Evolutionary conservation across 1,140 invertebrate species (phyloP).

Genomic region (Drosophila repleta): DNA sequence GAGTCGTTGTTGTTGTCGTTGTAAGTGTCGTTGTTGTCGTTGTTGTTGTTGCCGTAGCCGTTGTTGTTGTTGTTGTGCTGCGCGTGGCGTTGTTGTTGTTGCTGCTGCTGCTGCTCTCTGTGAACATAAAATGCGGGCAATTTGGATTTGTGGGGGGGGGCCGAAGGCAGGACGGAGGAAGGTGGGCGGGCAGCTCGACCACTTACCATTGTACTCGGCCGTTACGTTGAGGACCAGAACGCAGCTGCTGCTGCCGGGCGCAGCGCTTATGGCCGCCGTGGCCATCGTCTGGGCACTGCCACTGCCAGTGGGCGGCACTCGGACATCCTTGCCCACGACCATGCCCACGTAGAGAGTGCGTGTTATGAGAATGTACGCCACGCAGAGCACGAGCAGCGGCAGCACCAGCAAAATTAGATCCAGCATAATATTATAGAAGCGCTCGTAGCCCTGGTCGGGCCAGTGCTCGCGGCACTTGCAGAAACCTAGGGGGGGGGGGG

Average conservation of each 20-base stretch:
- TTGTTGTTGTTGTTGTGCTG: conserved; percentile 40
- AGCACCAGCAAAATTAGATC: conserved; percentile 89
- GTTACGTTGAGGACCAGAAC: conserved; percentile 50
- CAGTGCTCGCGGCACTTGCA: conserved; percentile 91
- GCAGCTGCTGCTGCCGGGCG: conserved; percentile 50
- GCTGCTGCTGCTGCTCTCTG: conserved; percentile 63
- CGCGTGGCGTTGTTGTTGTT: conserved; percentile 27
- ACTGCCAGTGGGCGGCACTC: conserved; percentile 26
- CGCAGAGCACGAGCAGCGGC: conserved; percentile 90
- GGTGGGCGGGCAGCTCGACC: too few relatives aligned
- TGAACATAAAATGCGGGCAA: conserved; percentile 4
- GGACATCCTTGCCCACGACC: conserved; percentile 59
- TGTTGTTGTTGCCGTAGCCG: conserved; percentile 33
- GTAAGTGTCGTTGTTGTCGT: conserved; percentile 25
- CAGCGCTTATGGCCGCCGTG: conserved; percentile 17
- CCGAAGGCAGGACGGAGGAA: not conserved
- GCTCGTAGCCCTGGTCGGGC: conserved; percentile 86
- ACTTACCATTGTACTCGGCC: conserved; percentile 56
- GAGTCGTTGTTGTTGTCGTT: conserved; percentile 29
- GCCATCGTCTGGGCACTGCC: conserved; percentile 3
- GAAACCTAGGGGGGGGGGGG: too few relatives aligned
- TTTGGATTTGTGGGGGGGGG: not conserved
- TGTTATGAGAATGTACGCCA: conserved; percentile 90
- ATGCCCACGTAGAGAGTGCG: conserved; percentile 89
- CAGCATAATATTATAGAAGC: conserved; percentile 90